Evolutionary conservation across 2,113 vertebrate species (phyloP), one percentile per base, ranked within the genome.

Genomic region (Galbula dea): DNA sequence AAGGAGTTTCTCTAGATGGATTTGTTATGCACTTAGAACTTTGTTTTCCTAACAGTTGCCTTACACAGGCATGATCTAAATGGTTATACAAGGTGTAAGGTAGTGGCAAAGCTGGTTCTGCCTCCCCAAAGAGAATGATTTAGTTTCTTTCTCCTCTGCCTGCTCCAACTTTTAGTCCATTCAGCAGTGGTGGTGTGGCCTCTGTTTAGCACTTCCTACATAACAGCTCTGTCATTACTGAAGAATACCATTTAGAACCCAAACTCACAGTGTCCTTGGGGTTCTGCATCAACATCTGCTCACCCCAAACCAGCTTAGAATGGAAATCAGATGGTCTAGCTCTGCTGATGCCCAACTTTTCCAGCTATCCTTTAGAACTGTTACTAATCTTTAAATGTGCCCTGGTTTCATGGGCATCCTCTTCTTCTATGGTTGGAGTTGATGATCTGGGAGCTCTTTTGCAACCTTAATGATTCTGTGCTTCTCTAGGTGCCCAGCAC

Each of bases 1-100:
- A 89, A 59, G 84, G 84, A 48, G 34, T 76, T 84, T 87, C 92
- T 92, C 57, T 89, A 55, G 62, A 32, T 83, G 32, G 80, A 89
- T 95, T 94, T 95, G 82, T 91, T 84, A 41, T 21, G 29, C 37
- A 72, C 43, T 82, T 92, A 16, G n/a, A 94, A 41, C 36, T 96
- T 75, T 6, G n/a, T 76, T 90, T 84, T 90, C 0, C 0, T 89
- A n/a, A 16, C 73, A 62, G 63, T 52, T 89, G 48, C 57, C 58
- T 71, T 89, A 39, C n/a, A 6, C 11, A 66, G 84, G 30, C 41
- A 16, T 29, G 51, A 48, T 85, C 63, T 63, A 52, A 68, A 55
- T 89, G 78, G n/a, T 68, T 95, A 52, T 74, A 85, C 67, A 80
- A 74, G 84, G 87, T 81, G 67, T 55, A 59, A 73, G 75, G 71